Evolutionary conservation across 1,140 invertebrate species (phyloP), one percentile per base, ranked within the genome.

Genomic region (Drosophila sucinea): DNA sequence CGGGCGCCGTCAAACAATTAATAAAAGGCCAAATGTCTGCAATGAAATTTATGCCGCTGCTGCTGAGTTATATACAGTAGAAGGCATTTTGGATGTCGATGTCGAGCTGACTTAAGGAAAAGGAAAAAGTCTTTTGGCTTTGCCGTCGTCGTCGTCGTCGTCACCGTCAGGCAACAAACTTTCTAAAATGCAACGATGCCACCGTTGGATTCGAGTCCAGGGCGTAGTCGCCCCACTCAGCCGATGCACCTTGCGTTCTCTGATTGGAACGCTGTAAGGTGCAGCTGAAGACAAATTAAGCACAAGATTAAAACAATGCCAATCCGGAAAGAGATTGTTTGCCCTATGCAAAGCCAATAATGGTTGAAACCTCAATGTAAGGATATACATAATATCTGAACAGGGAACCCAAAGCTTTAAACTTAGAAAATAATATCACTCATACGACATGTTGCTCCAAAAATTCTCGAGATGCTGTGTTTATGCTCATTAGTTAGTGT

Each of bases 1-100:
- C 84, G 84, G 84, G 84, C 84, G 84, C 84, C 84, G 77, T 89
- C 84, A 89, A 89, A 89, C 84, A 89, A 89, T 89, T 89, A 89
- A 89, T 89, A 89, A 89, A 89, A 89, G 84, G 84, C 84, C 84
- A 89, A 89, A 89, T 89, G 84, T 89, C 84, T 89, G 84, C 84
- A 89, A 89, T 81, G 77, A 89, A 82, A 89, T 89, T 84, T 89
- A 78, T 89, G 78, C 81, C 41, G 66, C 75, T 67, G 35, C 67
- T 57, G 77, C 55, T 77, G 68, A 77, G 67, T 77, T 83, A 78
- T 81, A 75, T 74, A 81, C 64, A 67, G 56, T 58, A 58, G 56
- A 35, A 58, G 56, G 69, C 29, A 66, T 66, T 72, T 68, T 11
- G 35, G 58, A 17, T 17, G 17, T 17, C 17, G 60, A 67, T 68